Conservation (phyloP, 1,140 invertebrate genomes). For the Prorops nasuta region DNA sequence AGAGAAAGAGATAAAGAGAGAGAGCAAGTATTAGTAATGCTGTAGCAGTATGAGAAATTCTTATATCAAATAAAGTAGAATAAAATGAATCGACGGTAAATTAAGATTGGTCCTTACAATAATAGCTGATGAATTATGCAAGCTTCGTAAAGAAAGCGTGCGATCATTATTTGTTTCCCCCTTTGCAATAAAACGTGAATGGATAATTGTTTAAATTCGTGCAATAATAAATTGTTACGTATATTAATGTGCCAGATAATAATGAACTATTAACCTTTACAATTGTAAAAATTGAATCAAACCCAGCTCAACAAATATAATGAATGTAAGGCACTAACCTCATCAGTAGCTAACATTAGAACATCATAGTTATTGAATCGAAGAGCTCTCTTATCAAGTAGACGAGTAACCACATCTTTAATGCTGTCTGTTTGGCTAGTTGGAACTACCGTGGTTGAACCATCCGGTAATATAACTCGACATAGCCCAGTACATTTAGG, state of each 20-base stretch:
- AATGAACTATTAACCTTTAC: too few relatives aligned
- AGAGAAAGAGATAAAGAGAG: too few relatives aligned
- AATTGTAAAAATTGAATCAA: background rate
- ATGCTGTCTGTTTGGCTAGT: slow-evolving; percentile 73
- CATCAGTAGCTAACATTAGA: slow-evolving; percentile 57
- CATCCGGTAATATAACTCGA: slow-evolving; percentile 85
- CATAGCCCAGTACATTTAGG: slow-evolving; percentile 64
- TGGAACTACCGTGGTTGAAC: slow-evolving; percentile 87
- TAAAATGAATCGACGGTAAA: too few relatives aligned
- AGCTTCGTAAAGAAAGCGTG: too few relatives aligned
- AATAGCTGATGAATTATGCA: too few relatives aligned
- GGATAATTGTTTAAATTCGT: too few relatives aligned
- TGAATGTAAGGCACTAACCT: slow-evolving; percentile 47
- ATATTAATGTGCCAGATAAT: background rate
- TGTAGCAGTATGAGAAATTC: too few relatives aligned
- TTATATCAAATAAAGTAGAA: too few relatives aligned
- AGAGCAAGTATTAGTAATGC: too few relatives aligned
- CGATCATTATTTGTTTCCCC: too few relatives aligned
- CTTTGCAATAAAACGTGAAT: too few relatives aligned
- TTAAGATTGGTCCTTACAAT: too few relatives aligned
- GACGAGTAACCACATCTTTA: slow-evolving; percentile 71
- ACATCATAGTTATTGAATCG: slow-evolving; percentile 77
- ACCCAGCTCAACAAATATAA: slow-evolving; percentile 15
- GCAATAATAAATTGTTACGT: background rate
- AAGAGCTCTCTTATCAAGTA: slow-evolving; percentile 81